These are phyloP conservation scores for Venturia canescens DNA, from an alignment of 1,140 invertebrate genomes.

Conservation along the genomic window DNA sequence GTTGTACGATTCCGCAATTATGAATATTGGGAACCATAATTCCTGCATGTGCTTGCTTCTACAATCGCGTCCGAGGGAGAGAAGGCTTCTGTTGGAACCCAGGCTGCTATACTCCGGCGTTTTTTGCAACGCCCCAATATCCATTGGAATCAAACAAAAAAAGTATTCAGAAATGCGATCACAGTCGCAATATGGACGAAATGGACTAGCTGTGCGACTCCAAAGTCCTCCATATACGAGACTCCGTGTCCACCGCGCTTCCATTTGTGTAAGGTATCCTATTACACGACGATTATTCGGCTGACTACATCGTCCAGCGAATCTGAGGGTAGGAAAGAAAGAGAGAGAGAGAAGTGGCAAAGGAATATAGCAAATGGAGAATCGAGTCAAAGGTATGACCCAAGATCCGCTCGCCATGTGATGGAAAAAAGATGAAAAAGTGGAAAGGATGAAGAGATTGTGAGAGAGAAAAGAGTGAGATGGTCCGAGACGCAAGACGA, in stretches of 20 bases:
- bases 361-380: not conserved
- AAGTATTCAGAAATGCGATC: not conserved
- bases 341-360: constrained; percentile 17
- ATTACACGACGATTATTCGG: constrained; percentile 65
- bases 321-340: constrained; percentile 3
- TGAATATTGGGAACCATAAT: too few species aligned
- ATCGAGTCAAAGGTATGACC: not conserved
- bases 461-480: not conserved
- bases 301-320: constrained; percentile 47
- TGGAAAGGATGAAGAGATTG: constrained; percentile 13
- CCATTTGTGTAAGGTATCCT: constrained; percentile 51
- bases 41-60: too few species aligned
- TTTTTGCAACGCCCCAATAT: too few species aligned
- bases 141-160: not conserved
- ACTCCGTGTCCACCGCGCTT: not conserved
- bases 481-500: constrained; percentile 42
- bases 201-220: not conserved
- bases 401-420: not conserved
- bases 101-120: too few species aligned
- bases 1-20: too few species aligned
- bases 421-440: not conserved
- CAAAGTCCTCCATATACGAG: not conserved
- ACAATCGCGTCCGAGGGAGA: too few species aligned
- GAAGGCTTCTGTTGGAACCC: too few species aligned
- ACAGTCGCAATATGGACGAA: too few species aligned